Conservation (phyloP, 2,113 vertebrate genomes). For the Apus apus region DNA sequence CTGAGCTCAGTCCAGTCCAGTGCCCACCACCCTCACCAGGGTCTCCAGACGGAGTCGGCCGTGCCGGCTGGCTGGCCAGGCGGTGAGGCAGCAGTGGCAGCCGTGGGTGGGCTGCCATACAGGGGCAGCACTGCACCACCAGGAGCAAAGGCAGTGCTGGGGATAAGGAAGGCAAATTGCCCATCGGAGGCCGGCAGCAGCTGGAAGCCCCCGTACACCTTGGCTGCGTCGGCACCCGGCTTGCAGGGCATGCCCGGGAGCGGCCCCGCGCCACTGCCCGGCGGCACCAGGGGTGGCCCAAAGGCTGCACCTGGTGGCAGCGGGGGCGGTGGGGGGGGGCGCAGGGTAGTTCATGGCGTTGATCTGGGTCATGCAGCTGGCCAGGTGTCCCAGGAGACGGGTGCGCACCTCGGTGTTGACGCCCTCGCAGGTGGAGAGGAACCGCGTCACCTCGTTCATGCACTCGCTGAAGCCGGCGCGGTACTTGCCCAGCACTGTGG, state of each 20-base stretch:
- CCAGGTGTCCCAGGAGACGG: conserved; percentile 93
- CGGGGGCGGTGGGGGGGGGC: conserved; percentile 85
- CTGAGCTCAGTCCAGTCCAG: conserved; percentile 23
- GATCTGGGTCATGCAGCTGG: conserved; percentile 98
- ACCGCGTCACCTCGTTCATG: conserved; percentile 97
- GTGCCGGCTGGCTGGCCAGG: conserved; percentile 77
- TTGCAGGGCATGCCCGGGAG: conserved; percentile 89
- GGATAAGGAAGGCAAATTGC: conserved; percentile 98
- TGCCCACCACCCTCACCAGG: conserved; percentile 83
- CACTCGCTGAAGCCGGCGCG: conserved; percentile 98
- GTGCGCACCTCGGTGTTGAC: conserved; percentile 97
- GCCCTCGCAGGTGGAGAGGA: conserved; percentile 97
- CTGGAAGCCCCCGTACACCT: conserved; percentile 95
- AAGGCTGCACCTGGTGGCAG: conserved; percentile 84
- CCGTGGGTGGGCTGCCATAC: conserved; percentile 77
- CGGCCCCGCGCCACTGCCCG: conserved; percentile 79
- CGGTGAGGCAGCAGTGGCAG: conserved; percentile 58
- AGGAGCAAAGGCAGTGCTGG: conserved; percentile 89
- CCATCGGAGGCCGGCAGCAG: conserved; percentile 95
- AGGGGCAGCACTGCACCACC: conserved; percentile 89
- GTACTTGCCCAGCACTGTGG: conserved; percentile 94
- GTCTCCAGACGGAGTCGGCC: conserved; percentile 95
- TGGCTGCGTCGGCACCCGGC: conserved; percentile 80
- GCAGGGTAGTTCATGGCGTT: conserved; percentile 95
- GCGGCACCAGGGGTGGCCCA: conserved; percentile 89